Base-by-base conservation (phyloP, 2,113 vertebrate genomes). In the Siniperca chuatsi region DNA sequence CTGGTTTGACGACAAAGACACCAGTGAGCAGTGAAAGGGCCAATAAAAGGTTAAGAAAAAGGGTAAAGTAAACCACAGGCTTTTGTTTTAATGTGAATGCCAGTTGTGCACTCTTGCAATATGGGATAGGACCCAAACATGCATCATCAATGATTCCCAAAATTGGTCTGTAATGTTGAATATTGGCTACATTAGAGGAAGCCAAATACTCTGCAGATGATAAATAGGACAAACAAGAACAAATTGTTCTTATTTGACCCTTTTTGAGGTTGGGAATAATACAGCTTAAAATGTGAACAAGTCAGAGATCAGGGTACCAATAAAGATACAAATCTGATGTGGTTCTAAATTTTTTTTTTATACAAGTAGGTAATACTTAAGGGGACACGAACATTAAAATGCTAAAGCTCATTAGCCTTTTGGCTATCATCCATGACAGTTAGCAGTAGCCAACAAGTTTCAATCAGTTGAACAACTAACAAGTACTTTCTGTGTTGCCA, bases 1-100 rank as follows among this genome's bases (percentile, higher is more conserved):
- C 29, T 50, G 29, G 68, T 58, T 85, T 44, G 0, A 55, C 6
- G 11, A 92, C 83, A 89, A 87, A 88, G 77, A 68, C 54, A 40
- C 68, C 78, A 89, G 80, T 57, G 81, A 79, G 44, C 16, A 68
- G 46, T 29, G 20, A 75, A 55, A 25, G 23, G 57, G 76, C 42
- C 69, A 77, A 60, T 44, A 81, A 81, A 52, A 66, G 54, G 61
- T 69, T 42, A 48, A 23, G 54, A 44, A 57, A 48, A 20, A 57
- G 72, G 20, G n/a, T 60, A 20, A 72, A 25, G 46, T 52, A 9
- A 67, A 88, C 46, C 25, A 69, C n/a, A 0, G 29, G 61, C 44
- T 80, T 64, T 50, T 62, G 64, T 60, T 81, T 86, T 48, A 29
- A 55, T 50, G 42, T 62, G 66, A 62, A 42, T 61, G 33, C 70